phyloP scores from a whole-genome alignment of 2,888 invertebrate genomes.

The Urechis unicinctus region DNA sequence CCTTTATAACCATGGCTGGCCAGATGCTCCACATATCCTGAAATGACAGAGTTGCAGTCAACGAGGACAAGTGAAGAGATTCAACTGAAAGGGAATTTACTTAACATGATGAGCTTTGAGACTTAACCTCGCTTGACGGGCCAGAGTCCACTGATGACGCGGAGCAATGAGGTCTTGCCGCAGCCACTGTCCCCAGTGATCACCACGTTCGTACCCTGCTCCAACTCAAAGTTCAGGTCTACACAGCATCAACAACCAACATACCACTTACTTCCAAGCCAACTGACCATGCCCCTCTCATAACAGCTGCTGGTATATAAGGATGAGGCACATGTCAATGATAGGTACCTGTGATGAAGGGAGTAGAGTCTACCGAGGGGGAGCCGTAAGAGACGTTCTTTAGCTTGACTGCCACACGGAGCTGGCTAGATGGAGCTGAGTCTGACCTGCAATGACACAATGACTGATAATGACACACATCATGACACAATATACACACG shows the following conservation, averaged over 20 bases:
- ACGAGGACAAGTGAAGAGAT: no score
- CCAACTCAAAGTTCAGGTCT: slow-evolving; percentile 53
- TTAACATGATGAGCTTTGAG: not conserved
- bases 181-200: slow-evolving; percentile 95
- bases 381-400: not conserved
- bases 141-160: slow-evolving; percentile 92
- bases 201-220: slow-evolving; percentile 58
- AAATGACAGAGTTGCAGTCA: no score
- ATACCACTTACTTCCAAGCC: slow-evolving; percentile 1
- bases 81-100: not conserved
- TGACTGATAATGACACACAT: no score
- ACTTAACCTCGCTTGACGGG: slow-evolving; percentile 51
- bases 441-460: no score
- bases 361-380: not conserved
- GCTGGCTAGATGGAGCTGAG: no score
- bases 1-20: slow-evolving; percentile 33
- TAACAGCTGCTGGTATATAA: no score
- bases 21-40: slow-evolving; percentile 15
- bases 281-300: no score
- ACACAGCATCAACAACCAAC: not conserved
- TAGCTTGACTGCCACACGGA: no score
- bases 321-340: not conserved
- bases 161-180: slow-evolving; percentile 82
- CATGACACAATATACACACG: no score
- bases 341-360: not conserved